Conservation (phyloP, 2,113 vertebrate species). For the Ia io region DNA sequence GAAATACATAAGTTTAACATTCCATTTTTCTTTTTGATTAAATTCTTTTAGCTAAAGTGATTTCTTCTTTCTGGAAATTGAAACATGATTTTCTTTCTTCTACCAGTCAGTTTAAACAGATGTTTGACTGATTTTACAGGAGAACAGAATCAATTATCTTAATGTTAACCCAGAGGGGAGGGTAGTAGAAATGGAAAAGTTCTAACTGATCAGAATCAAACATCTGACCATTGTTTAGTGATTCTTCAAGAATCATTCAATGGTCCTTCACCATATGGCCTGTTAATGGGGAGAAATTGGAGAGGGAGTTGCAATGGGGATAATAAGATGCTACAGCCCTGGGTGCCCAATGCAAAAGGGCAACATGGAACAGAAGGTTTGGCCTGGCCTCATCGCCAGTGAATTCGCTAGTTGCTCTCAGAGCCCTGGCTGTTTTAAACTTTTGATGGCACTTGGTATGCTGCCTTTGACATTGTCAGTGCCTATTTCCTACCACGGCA, state of each 20-base stretch:
- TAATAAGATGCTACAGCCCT: neutral
- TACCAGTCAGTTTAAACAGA: neutral
- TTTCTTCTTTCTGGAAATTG: constrained; percentile 30
- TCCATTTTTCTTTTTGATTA: constrained; percentile 38
- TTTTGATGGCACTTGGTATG: neutral
- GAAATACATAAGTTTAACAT: constrained; percentile 1
- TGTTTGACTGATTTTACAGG: constrained; percentile 15
- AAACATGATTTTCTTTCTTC: constrained; percentile 46
- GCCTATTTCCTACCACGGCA: neutral
- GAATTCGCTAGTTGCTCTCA: neutral
- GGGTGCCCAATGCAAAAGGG: neutral
- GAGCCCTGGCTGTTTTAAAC: neutral
- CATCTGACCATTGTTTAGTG: neutral
- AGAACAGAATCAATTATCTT: constrained; percentile 32
- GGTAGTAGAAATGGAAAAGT: neutral
- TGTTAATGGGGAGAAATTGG: neutral
- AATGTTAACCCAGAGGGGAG: neutral
- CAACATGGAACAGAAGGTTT: neutral
- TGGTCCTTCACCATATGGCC: neutral
- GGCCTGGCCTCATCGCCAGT: neutral
- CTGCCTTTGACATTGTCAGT: neutral
- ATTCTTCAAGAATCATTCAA: neutral
- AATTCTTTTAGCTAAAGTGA: constrained; percentile 39
- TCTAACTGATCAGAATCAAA: neutral
- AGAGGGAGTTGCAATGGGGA: neutral